phyloP scores from a whole-genome alignment of 2,888 invertebrate species.

The Drosophila siamana region DNA sequence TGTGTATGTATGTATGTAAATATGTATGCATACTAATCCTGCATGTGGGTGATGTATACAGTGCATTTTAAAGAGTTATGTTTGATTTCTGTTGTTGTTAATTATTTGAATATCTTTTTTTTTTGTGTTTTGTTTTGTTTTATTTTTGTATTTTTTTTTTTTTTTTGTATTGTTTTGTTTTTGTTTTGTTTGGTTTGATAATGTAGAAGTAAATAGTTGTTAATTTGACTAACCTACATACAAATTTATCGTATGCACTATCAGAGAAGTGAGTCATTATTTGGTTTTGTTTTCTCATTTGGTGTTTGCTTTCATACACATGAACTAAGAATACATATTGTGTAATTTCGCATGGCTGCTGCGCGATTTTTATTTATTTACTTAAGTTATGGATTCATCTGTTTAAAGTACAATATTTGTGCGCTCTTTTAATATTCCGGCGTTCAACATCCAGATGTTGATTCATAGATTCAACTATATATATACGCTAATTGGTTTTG shows the following conservation, averaged over 20 bases:
- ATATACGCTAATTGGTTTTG: slow-evolving; percentile 56
- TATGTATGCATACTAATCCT: slow-evolving; percentile 6
- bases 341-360: slow-evolving; percentile 25
- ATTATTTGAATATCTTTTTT: slow-evolving; percentile 22
- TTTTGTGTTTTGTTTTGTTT: too few species aligned
- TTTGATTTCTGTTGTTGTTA: not conserved
- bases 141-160: not conserved
- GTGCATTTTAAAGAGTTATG: slow-evolving; percentile 1
- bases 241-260: slow-evolving; percentile 6
- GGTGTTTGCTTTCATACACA: slow-evolving; percentile 14
- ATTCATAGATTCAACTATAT: slow-evolving; percentile 55
- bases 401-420: slow-evolving; percentile 65
- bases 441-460: slow-evolving; percentile 41
- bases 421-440: slow-evolving; percentile 64
- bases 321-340: slow-evolving; percentile 28
- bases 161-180: not conserved
- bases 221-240: slow-evolving; percentile 13
- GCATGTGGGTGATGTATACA: slow-evolving; percentile 1
- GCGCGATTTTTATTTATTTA: slow-evolving; percentile 25
- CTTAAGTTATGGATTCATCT: slow-evolving; percentile 67
- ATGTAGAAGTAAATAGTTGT: slow-evolving; percentile 3
- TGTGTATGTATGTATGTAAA: not conserved
- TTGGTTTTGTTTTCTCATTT: slow-evolving; percentile 1
- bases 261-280: not conserved
- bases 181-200: slow-evolving; percentile 5